A percentile compares a stretch with the other conserved stretches of the same genome.
These are phyloP conservation scores for Palaemon carinicauda DNA, from an alignment of 1,140 invertebrate species.

Conservation along the genomic window DNA sequence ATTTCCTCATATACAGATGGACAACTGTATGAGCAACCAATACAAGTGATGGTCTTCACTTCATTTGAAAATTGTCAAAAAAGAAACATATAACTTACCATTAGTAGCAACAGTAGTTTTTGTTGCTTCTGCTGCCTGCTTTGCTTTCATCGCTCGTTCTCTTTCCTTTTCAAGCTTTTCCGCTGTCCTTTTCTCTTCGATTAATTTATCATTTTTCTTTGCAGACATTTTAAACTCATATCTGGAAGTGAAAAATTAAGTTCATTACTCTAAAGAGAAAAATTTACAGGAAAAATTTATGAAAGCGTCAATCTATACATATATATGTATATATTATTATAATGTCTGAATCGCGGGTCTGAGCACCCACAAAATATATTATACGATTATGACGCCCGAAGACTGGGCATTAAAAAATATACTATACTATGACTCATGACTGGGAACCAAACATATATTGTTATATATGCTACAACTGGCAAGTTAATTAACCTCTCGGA, in stretches of 20 bases:
- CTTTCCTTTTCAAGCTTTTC: constrained; percentile 44
- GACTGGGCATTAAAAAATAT: no score
- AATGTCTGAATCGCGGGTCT: no score
- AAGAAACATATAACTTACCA: neutral
- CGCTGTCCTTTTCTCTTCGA: constrained; percentile 32
- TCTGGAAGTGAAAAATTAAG: neutral
- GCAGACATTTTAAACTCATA: constrained; percentile 10
- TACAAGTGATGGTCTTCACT: neutral
- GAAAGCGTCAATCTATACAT: neutral
- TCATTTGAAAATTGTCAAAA: neutral
- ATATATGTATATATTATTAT: no score
- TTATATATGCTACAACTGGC: no score
- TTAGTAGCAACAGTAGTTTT: constrained; percentile 61
- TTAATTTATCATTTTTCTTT: constrained; percentile 52
- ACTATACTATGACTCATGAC: no score
- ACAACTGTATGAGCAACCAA: no score
- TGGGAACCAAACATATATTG: no score
- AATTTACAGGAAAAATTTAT: neutral
- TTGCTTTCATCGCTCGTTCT: constrained; percentile 33
- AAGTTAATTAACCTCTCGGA: no score
- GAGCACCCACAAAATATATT: no score
- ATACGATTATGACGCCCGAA: no score
- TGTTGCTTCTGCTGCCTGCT: constrained; percentile 61
- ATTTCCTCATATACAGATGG: no score
- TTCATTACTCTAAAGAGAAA: no score